phyloP scores from a whole-genome alignment of 1,140 invertebrate genomes.

The Nebria ingens region DNA sequence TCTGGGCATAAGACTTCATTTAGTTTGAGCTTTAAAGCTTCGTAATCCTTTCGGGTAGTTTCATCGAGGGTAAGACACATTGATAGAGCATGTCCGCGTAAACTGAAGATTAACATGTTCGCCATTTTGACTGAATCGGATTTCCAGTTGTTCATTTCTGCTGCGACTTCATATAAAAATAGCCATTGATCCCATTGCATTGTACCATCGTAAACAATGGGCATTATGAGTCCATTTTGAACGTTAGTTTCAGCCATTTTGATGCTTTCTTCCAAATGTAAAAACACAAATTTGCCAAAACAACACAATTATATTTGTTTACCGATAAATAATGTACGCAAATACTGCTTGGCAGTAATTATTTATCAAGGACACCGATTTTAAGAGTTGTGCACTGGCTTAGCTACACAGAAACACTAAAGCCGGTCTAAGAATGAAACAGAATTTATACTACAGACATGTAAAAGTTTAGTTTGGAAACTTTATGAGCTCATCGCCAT shows the following conservation, averaged over 20 bases:
- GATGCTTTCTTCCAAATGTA: not conserved
- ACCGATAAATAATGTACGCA: too few species aligned
- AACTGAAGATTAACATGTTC: conserved; percentile 3
- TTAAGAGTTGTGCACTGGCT: too few species aligned
- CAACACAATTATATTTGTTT: too few species aligned
- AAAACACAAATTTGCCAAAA: too few species aligned
- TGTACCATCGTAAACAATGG: not conserved
- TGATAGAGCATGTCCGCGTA: not conserved
- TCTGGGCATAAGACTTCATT: not conserved
- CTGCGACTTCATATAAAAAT: not conserved
- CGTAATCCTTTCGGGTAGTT: not conserved
- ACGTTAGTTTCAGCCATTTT: not conserved
- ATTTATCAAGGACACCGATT: too few species aligned
- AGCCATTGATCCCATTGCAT: not conserved
- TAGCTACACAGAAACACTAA: too few species aligned
- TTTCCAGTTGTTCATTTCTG: not conserved
- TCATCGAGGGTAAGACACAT: not conserved
- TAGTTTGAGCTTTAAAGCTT: not conserved
- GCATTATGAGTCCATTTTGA: conserved; percentile 1
- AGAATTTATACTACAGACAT: too few species aligned
- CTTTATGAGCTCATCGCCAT: too few species aligned
- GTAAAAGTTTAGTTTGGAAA: too few species aligned
- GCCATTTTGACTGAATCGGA: not conserved
- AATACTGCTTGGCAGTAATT: too few species aligned
- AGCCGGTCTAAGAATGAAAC: too few species aligned